phyloP scores from a whole-genome alignment of 2,888 invertebrate species.

The Chloromyia formosa region DNA sequence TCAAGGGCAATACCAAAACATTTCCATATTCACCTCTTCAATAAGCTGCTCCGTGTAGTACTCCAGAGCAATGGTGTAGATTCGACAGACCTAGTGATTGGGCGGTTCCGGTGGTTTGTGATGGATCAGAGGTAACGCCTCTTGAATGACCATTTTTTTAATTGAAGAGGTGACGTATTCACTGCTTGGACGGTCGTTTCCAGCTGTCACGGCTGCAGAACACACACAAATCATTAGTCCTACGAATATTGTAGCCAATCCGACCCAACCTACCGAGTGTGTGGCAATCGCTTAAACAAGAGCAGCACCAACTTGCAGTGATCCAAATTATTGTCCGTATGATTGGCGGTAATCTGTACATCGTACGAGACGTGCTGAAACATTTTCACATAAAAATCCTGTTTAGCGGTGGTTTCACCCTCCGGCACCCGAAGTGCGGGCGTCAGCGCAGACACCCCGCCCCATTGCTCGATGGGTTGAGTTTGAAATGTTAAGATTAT shows the following conservation, averaged over 20 bases:
- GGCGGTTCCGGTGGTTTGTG: constrained; percentile 61
- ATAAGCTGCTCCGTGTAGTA: constrained; percentile 62
- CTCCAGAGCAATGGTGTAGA: constrained; percentile 61
- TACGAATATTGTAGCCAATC: too few species aligned
- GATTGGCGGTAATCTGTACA: too few species aligned
- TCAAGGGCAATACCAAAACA: background rate
- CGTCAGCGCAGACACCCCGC: constrained; percentile 84
- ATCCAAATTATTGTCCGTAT: too few species aligned
- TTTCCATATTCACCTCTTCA: constrained; percentile 53
- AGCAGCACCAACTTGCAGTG: too few species aligned
- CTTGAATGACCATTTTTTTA: constrained; percentile 86
- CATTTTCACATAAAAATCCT: too few species aligned
- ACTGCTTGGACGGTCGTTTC: constrained; percentile 88
- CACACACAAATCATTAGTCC: too few species aligned
- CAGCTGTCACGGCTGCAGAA: constrained; percentile 75
- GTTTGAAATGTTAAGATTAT: constrained; percentile 78
- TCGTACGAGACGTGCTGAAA: too few species aligned
- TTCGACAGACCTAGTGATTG: constrained; percentile 58
- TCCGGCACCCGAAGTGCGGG: constrained; percentile 80
- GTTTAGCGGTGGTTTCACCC: constrained; percentile 58
- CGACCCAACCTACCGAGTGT: too few species aligned
- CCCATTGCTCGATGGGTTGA: too few species aligned
- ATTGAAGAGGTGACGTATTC: constrained; percentile 68
- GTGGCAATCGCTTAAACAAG: too few species aligned
- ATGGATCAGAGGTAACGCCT: constrained; percentile 80